Evolutionary conservation across 2,888 invertebrate genomes (phyloP).

Genomic region (Ptilodon capucinus): DNA sequence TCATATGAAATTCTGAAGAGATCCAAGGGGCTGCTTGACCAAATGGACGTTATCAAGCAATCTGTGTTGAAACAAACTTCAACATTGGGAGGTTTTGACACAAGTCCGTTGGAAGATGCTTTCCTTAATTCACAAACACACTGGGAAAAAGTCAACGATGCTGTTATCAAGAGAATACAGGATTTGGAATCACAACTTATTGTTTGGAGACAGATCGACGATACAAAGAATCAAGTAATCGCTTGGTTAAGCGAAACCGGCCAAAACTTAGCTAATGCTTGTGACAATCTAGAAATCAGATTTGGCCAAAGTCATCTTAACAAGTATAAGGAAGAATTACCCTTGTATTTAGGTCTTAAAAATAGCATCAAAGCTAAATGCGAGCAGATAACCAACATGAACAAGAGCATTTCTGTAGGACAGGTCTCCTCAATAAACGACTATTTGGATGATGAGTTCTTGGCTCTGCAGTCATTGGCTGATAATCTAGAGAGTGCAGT

Average conservation of each 20-base stretch:
- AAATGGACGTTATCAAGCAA: slow-evolving; percentile 89
- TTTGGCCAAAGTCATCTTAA: slow-evolving; percentile 89
- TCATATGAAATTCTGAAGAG: slow-evolving; percentile 89
- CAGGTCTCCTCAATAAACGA: slow-evolving; percentile 86
- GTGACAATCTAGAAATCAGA: slow-evolving; percentile 91
- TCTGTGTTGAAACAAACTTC: slow-evolving; percentile 87
- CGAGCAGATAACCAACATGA: slow-evolving; percentile 89
- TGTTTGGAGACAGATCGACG: slow-evolving; percentile 97
- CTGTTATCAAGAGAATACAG: slow-evolving; percentile 88
- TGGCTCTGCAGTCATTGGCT: slow-evolving; percentile 87
- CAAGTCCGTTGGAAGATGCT: slow-evolving; percentile 82
- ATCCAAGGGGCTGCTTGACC: slow-evolving; percentile 88
- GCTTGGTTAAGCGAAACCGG: slow-evolving; percentile 93
- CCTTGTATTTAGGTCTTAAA: slow-evolving; percentile 88
- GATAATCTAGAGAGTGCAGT: slow-evolving; percentile 88
- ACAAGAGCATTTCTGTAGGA: slow-evolving; percentile 87
- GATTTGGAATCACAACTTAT: slow-evolving; percentile 93
- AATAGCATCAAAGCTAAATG: slow-evolving; percentile 91
- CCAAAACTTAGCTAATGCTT: slow-evolving; percentile 88
- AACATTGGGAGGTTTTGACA: slow-evolving; percentile 85
- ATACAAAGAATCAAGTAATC: slow-evolving; percentile 90
- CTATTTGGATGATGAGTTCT: slow-evolving; percentile 89
- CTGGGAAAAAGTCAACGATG: slow-evolving; percentile 88
- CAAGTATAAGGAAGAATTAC: slow-evolving; percentile 93
- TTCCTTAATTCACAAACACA: slow-evolving; percentile 84